Percentiles rank a stretch among this genome's conserved stretches.
Conservation (phyloP, 2,113 vertebrate genomes). For the Pampusana beccarii region DNA sequence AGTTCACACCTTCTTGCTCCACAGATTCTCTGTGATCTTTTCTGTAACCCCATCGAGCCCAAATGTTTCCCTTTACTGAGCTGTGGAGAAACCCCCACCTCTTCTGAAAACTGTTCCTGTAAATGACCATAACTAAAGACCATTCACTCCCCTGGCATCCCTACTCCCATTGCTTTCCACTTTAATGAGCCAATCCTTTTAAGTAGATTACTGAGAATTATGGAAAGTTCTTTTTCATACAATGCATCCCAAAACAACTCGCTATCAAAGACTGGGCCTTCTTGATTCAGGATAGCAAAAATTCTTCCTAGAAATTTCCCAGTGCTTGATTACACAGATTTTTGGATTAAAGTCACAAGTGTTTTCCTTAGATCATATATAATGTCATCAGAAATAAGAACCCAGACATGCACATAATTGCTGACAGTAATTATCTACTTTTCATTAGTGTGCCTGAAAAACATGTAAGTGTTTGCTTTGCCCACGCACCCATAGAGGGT, state of each 20-base stretch:
- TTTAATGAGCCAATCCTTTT: neutral
- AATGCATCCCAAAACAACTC: neutral
- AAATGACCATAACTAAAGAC: neutral
- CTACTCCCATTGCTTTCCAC: neutral
- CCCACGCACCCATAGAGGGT: too few relatives aligned
- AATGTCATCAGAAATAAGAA: neutral
- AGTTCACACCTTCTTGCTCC: neutral
- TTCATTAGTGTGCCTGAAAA: neutral
- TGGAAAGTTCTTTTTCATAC: neutral
- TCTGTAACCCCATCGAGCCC: neutral
- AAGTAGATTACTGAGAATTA: neutral
- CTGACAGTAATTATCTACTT: neutral
- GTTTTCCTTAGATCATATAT: neutral
- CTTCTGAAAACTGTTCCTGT: neutral
- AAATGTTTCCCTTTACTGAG: neutral
- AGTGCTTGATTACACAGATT: neutral
- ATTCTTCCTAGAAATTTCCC: neutral
- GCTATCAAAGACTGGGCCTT: neutral
- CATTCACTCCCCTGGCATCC: neutral
- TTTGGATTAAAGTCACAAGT: neutral
- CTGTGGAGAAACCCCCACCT: neutral
- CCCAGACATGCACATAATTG: neutral
- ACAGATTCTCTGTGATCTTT: neutral
- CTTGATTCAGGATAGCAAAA: neutral
- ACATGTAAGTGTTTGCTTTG: neutral